Percentiles rank a stretch among this genome's conserved stretches.
phyloP scores from a whole-genome alignment of 2,113 vertebrate genomes.

The Ochotona princeps region DNA sequence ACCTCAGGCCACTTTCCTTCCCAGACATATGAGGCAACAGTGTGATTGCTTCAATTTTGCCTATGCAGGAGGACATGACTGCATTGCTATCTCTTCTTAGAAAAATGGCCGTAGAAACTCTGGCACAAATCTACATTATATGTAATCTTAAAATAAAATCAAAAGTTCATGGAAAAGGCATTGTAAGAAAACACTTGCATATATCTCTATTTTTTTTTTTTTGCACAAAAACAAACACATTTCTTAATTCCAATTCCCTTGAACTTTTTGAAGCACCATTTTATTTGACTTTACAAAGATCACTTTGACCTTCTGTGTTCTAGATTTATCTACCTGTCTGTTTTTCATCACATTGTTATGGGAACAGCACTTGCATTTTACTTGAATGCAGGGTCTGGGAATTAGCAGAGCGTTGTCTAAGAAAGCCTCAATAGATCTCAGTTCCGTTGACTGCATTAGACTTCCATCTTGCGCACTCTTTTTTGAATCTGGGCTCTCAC shows the following conservation, averaged over 20 bases:
- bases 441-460: background rate
- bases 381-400: background rate
- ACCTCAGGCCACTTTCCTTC: background rate
- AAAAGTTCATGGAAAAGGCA: too few species aligned
- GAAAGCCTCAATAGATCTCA: background rate
- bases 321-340: slow-evolving; percentile 2
- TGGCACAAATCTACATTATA: too few species aligned
- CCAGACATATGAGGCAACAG: background rate
- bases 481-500: background rate
- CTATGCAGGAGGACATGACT: background rate
- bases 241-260: too few species aligned
- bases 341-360: background rate
- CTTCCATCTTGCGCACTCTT: background rate
- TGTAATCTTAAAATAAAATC: too few species aligned
- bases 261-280: background rate
- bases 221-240: too few species aligned
- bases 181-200: background rate
- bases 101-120: background rate
- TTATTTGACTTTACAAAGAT: slow-evolving; percentile 23
- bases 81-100: background rate
- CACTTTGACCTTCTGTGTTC: background rate
- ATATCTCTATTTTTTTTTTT: too few species aligned
- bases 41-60: background rate
- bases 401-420: background rate
- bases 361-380: background rate